Conservation (phyloP, 2,113 vertebrate species). For the Australoheros scitulus region DNA sequence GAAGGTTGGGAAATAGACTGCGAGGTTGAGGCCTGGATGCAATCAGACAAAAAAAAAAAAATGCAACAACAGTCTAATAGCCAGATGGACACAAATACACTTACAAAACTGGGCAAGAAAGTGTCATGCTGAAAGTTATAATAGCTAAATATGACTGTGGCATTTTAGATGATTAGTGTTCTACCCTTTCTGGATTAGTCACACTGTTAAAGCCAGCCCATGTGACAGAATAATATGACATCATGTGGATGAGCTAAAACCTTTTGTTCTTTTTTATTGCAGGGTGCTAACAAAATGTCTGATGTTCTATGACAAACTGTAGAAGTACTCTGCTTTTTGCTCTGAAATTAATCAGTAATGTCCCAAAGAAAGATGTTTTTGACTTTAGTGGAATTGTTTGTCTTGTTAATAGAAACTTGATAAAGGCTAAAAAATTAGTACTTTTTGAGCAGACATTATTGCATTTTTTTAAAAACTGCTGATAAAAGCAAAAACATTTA, state of each 20-base stretch:
- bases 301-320: constrained; percentile 27
- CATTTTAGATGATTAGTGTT: background rate
- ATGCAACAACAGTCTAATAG: fast-evolving
- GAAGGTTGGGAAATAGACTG: background rate
- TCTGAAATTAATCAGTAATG: background rate
- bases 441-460: background rate
- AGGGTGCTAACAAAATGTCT: constrained; percentile 21
- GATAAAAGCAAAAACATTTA: background rate
- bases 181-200: constrained; percentile 2
- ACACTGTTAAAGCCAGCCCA: background rate
- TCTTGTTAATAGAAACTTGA: background rate
- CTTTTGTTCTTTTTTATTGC: constrained; percentile 18
- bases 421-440: background rate
- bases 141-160: background rate
- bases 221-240: constrained; percentile 29
- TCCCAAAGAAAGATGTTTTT: background rate
- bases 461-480: no score
- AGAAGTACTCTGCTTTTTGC: background rate
- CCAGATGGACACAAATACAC: background rate
- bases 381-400: background rate
- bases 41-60: constrained; percentile 10
- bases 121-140: background rate
- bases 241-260: constrained; percentile 18
- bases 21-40: constrained; percentile 1
- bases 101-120: background rate